Evolutionary conservation across 2,113 vertebrate species (phyloP), one percentile per base, ranked within the genome.

Genomic region (Barbus barbus): DNA sequence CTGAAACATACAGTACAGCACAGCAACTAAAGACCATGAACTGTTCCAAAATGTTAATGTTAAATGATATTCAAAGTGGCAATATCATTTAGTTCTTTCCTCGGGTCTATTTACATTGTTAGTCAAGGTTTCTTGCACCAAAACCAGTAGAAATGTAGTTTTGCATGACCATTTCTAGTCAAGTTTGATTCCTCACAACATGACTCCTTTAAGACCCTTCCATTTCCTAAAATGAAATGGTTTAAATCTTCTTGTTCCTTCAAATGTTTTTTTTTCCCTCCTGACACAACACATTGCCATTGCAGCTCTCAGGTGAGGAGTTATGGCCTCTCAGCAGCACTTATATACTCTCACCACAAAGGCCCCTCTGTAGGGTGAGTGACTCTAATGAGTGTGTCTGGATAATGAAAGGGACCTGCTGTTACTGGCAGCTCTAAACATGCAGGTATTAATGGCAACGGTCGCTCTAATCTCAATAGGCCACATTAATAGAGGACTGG

Each of bases 331-430:
- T 81, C 77, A 75, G 51, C 71, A 51, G 77, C n/a, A n/a, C n/a
- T n/a, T n/a, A n/a, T n/a, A n/a, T n/a, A n/a, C n/a, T n/a, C n/a
- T n/a, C n/a, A n/a, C 84, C 75, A 89, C 84, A 88, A 88, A 87
- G 53, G 36, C 33, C 36, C 48, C 82, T 84, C 69, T 88, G 80
- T 88, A 7, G 38, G 36, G 1, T 73, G 38, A 24, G 16, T 28
- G 58, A 77, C 77, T 71, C 75, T 83, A 85, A 86, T 84, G 73
- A 82, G 87, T 61, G 51, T 75, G 83, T 75, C n/a, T 13, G 48
- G 80, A 82, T 88, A 88, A 88, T 83, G 84, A 86, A 72, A 80
- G 80, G 51, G 81, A 77, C 53, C 87, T 44, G 79, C 81, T 85
- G 87, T 83, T 88, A 81, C 71, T 75, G 73, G 79, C 77, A 81